Evolutionary conservation across 1,140 invertebrate genomes (phyloP).

Genomic region (Calliopsis andreniformis): DNA sequence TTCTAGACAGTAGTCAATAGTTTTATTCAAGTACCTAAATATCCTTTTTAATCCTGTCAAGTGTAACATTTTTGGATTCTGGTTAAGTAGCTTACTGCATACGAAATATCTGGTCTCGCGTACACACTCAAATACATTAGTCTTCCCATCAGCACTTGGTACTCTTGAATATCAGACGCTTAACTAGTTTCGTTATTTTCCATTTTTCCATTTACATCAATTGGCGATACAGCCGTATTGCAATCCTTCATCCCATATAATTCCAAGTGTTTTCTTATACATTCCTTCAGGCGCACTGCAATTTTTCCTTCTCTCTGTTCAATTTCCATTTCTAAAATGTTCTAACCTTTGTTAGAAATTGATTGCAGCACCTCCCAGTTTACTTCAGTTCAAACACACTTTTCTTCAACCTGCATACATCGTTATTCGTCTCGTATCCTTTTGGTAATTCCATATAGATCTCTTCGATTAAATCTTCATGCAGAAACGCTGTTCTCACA

Average conservation of each 20-base stretch:
- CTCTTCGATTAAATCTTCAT: conserved; percentile 9
- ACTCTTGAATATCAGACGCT: neutral
- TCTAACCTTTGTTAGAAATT: neutral
- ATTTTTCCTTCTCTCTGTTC: conserved; percentile 1
- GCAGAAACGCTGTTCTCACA: conserved; percentile 25
- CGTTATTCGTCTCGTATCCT: neutral
- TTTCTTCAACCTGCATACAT: conserved; percentile 28
- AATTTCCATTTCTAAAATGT: conserved; percentile 8
- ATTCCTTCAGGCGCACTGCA: neutral
- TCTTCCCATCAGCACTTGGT: conserved; percentile 19
- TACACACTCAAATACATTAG: conserved; percentile 29
- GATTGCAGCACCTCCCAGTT: conserved; percentile 28
- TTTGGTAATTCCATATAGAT: conserved; percentile 29
- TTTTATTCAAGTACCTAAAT: conserved; percentile 24
- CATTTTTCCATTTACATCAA: conserved; percentile 7
- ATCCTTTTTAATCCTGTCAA: conserved; percentile 2
- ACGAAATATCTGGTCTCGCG: conserved; percentile 25
- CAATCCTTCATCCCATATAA: conserved; percentile 18
- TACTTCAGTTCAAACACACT: conserved; percentile 25
- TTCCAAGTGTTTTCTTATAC: conserved; percentile 4
- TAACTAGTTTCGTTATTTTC: neutral
- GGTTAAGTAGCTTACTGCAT: neutral
- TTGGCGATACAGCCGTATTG: neutral
- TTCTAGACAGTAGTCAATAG: neutral
- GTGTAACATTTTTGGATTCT: conserved; percentile 7